phyloP scores from a whole-genome alignment of 2,113 vertebrate species.

The Hippocampus comes region DNA sequence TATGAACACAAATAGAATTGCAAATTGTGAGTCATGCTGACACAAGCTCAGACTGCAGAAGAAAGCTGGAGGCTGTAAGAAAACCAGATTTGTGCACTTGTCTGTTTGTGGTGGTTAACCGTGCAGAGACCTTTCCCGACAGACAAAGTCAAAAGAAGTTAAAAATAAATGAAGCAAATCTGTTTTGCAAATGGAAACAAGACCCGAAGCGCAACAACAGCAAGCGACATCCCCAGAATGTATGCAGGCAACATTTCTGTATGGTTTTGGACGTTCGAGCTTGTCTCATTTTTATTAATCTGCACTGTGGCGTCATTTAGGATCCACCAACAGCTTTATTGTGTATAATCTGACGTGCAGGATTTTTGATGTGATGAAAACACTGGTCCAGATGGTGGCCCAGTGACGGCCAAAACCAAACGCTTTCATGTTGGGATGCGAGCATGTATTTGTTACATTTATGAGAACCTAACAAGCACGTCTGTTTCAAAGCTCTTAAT shows the following conservation, averaged over 20 bases:
- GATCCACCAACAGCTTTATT: conserved; percentile 1
- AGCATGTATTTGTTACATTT: neutral
- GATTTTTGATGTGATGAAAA: conserved; percentile 6
- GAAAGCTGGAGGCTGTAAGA: neutral
- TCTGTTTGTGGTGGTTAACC: neutral
- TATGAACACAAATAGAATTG: neutral
- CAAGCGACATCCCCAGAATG: neutral
- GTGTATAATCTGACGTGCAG: conserved; percentile 5
- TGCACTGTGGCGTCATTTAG: conserved; percentile 1
- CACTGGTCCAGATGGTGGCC: conserved; percentile 2
- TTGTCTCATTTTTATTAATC: neutral
- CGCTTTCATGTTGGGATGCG: neutral
- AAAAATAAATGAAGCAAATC: neutral
- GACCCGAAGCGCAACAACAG: neutral
- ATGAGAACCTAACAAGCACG: neutral
- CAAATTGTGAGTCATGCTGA: conserved; percentile 9
- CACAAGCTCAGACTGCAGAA: neutral
- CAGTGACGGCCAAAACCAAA: neutral
- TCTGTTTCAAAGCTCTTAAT: neutral
- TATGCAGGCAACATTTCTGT: neutral
- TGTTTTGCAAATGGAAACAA: neutral
- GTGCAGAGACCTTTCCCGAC: neutral
- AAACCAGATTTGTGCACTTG: neutral
- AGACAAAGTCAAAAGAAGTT: neutral
- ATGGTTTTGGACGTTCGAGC: neutral